A percentile compares a stretch with the other conserved stretches of the same genome.
phyloP scores from a whole-genome alignment of 2,113 vertebrate species.

The Alethe diademata region DNA sequence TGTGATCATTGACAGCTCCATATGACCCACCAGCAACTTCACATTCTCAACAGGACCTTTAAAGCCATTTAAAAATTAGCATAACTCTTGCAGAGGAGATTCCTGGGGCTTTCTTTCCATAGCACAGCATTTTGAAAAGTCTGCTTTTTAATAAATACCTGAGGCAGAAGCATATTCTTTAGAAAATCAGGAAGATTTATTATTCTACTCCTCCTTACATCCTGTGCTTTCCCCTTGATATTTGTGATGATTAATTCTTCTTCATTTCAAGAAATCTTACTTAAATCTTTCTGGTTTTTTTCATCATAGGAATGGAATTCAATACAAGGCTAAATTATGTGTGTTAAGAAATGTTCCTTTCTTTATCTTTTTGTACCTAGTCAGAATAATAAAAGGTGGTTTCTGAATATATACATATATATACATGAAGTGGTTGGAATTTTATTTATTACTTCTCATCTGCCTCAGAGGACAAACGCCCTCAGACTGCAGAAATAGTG shows the following conservation, averaged over 20 bases:
- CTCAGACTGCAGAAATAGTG: not conserved
- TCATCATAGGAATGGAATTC: not conserved
- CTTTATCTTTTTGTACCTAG: not conserved
- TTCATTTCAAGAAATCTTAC: not conserved
- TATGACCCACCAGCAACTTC: not conserved
- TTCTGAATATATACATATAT: not conserved
- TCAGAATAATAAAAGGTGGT: not conserved
- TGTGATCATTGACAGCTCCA: not conserved
- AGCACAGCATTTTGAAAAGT: not conserved
- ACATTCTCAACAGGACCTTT: not conserved
- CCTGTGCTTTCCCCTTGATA: not conserved
- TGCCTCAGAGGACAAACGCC: not conserved
- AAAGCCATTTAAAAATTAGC: not conserved
- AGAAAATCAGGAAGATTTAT: not conserved
- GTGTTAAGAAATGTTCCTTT: not conserved
- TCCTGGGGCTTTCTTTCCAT: not conserved
- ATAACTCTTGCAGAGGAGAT: not conserved
- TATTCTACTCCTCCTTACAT: not conserved
- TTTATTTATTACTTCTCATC: not conserved
- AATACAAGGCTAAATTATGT: not conserved
- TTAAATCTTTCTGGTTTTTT: not conserved
- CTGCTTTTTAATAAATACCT: not conserved
- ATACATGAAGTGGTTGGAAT: not conserved
- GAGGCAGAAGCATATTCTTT: not conserved
- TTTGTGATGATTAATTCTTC: not conserved